Conservation (phyloP, 2,797 vertebrate genomes). For the Lithobates pipiens region DNA sequence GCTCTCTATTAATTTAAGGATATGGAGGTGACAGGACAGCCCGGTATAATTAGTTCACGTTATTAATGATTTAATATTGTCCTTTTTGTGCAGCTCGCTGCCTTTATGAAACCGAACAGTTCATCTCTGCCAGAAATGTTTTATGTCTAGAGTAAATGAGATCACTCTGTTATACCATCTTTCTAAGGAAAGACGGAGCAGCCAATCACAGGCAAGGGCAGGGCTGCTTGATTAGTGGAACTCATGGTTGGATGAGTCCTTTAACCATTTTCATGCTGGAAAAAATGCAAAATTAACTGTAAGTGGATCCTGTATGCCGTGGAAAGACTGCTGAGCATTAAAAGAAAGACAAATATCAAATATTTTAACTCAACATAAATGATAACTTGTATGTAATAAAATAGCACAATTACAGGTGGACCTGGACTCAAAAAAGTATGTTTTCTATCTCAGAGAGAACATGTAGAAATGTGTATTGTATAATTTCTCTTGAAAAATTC, state of each 20-base stretch:
- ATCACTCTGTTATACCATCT: constrained; percentile 59
- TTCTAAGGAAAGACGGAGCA: constrained; percentile 13
- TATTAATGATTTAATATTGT: constrained; percentile 64
- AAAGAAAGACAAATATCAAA: neutral
- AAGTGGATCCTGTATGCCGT: neutral
- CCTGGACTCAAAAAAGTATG: neutral
- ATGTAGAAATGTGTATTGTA: neutral
- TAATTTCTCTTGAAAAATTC: neutral
- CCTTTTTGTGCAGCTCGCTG: constrained; percentile 61
- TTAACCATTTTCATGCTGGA: constrained; percentile 5
- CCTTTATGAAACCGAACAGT: constrained; percentile 61
- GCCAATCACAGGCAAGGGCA: constrained; percentile 45
- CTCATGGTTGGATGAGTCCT: neutral
- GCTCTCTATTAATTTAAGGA: constrained; percentile 62
- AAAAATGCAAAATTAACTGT: neutral
- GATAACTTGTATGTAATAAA: neutral
- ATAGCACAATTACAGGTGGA: neutral
- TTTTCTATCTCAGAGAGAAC: too few relatives aligned
- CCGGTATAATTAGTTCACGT: constrained; percentile 61
- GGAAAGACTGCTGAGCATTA: neutral
- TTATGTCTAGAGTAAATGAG: constrained; percentile 59
- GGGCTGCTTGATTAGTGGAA: constrained; percentile 13
- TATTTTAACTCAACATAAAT: neutral
- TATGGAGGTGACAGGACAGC: constrained; percentile 61
- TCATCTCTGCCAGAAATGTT: constrained; percentile 62